Evolutionary conservation across 2,888 invertebrate genomes (phyloP), one percentile per base, ranked within the genome.

Genomic region (Amphipoea lucens): DNA sequence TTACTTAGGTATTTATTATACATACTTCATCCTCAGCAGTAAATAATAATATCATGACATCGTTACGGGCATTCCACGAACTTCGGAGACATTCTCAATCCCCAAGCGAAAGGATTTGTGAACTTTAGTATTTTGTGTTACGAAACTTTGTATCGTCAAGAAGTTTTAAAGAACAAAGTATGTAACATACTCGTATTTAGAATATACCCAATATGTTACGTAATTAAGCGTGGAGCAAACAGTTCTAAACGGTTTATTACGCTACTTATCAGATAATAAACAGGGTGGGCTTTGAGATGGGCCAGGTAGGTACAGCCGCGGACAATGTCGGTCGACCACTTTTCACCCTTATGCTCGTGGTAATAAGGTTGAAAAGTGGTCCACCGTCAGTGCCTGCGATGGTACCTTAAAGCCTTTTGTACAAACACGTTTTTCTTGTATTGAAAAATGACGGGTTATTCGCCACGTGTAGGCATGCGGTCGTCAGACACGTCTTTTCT

Each of bases 131-230:
- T 78, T 72, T 67, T 71, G 60, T 63, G 62, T 83, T 62, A 48
- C 17, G 20, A 78, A 78, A 87, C 78, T 85, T 76, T 68, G 60
- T 51, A 60, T 63, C 45, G 48, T 68, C 67, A 62, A 62, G 54
- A 75, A 75, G 62, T 72, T 74, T 79, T 79, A 67, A 76, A 71
- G 71, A 75, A 78, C 74, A 73, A 74, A 73, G 87, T 78, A 36
- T 42, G 20, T 72, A 69, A 72, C 68, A 80, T 74, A n/a, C n/a
- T n/a, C n/a, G n/a, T n/a, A 62, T 81, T 87, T 77, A 51, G 40
- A 75, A 79, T 60, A 77, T 66, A 77, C 74, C 69, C n/a, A 70
- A 2, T 42, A 40, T 84, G 48, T 62, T 23, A 51, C 60, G 72
- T 79, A 65, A 84, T 84, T 66, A 75, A 42, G 70, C 65, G 20